Base-by-base conservation (phyloP, 2,888 invertebrate genomes). In the Oxytorus armatus region DNA sequence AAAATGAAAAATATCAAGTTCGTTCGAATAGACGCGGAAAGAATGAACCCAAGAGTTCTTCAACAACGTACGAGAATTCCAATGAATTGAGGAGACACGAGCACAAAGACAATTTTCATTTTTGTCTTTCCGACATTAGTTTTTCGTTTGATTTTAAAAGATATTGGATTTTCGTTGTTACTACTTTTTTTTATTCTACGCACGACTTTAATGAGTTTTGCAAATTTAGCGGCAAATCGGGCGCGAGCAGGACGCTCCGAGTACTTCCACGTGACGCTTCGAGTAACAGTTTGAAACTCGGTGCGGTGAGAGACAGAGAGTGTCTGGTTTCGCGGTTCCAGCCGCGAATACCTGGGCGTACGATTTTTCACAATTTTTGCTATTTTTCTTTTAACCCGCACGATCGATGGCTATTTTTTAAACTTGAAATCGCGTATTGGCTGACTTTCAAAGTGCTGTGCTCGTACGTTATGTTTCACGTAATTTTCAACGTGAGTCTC, bases 181-280 rank as follows among this genome's bases (percentile, higher is more conserved):
- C 11, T 44, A 3, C 3, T 11, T 3, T 39, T 69, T 29, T 10
- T 8, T 44, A 23, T 14, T 18, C 18, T 29, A 23, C 49, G 18
- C 14, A 14, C 18, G 4, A 4, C 16, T n/a, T 55, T 72, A 68
- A 65, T 65, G 5, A 23, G 39, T 23, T 47, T 16, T 23, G 10
- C 23, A 63, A 77, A 63, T 55, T 51, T 49, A 57, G 29, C 11
- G 61, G 47, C 39, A 63, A 73, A 39, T 55, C 47, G 23, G 77
- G 42, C 33, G 11, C 68, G 39, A 55, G 21, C 23, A 51, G 16
- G 36, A 63, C 63, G 53, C 39, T 53, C 18, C 21, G 66, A n/a
- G 42, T 44, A 39, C 8, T 44, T 79, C 80, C 80, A 80, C 80
- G 80, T 80, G 80, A 77, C 68, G 63, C 73, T 63, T 11, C 39